Base-by-base conservation (phyloP, 2,888 invertebrate genomes). In the Gymnosoma rotundatum region DNA sequence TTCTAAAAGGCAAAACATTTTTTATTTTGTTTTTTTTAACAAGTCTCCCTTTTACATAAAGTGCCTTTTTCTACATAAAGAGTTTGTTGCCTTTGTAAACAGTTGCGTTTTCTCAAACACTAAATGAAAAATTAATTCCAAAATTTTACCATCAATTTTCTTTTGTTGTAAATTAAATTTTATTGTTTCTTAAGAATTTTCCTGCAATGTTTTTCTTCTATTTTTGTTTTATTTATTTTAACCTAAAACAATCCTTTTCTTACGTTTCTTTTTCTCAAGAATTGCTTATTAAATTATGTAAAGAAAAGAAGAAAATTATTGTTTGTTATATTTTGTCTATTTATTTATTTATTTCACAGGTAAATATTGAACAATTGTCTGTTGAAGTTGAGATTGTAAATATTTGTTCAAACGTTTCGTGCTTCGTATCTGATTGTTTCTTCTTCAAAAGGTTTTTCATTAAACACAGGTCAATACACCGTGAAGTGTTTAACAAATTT, bases 361-460 rank as follows among this genome's bases (percentile, higher is more conserved):
- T 78, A 78, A 78, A 83, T 83, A 83, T 78, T 83, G 69, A 58
- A 56, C 38, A 67, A 61, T 50, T 66, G 70, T 76, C 78, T 78
- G 67, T 64, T 52, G 42, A 18, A 42, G 69, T 48, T 42, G 61
- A 78, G 45, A 42, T 21, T 78, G 63, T 32, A 14, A 50, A n/a
- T 58, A 20, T 60, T 48, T 48, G 42, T 63, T 63, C 6, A 36
- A 61, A 52, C 38, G 2, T 58, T 61, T n/a, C 18, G 3, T 10
- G 38, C 36, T 56, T 45, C 45, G 2, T 36, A 14, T 58, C 36
- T 8, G 2, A 25, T 14, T 36, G 18, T 58, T 20, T 14, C 16
- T 20, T 20, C 38, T 54, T 42, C 32, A 69, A 63, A 32, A 42
- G 1, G 1, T 61, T 61, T 69, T 61, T 32, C 7, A 6, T 32